Base-by-base conservation (phyloP, 1,140 invertebrate genomes). In the Anoplolepis gracilipes region DNA sequence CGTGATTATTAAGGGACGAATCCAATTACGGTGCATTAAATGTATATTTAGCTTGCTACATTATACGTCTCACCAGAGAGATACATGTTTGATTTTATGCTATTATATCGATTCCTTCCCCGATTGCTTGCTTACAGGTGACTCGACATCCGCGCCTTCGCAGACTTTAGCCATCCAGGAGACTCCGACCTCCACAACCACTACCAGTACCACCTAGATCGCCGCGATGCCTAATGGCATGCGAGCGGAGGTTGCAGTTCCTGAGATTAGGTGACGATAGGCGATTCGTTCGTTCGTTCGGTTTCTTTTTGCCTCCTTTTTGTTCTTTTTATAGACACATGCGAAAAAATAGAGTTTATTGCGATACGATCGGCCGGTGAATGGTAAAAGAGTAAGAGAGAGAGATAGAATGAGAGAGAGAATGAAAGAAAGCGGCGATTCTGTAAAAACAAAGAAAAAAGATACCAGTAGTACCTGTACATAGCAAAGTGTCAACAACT, bases 381-480 rank as follows among this genome's bases (percentile, higher is more conserved):
- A 82, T 55, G 88, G 84, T 28, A 77, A 11, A 39, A 25, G 30
- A 53, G 42, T 36, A 13, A 46, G 88, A 91, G 78, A 69, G 88
- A 76, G 57, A 85, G 4, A 86, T n/a, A 79, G 22, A 46, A 19
- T n/a, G 49, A 49, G 72, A 49, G 65, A 88, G 55, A 75, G 33
- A 42, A 67, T 69, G 85, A 86, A 64, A 77, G 49, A 87, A 64
- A 85, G 61, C 64, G 82, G 28, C 76, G 84, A 77, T 91, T 89
- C 84, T 92, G 90, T 92, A 91, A 92, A 92, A 89, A 69, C n/a
- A 30, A 81, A 39, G 70, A 70, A 81, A 92, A 72, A 42, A 39
- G 57, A 82, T 82, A 92, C 90, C 88, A 92, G 94, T 95, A 95
- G 94, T 95, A 94, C 93, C 93, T 95, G 94, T 95, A 95, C 92